Percentiles rank a stretch among this genome's conserved stretches.
phyloP scores from a whole-genome alignment of 1,140 invertebrate species.

The Melitaea cinxia region DNA sequence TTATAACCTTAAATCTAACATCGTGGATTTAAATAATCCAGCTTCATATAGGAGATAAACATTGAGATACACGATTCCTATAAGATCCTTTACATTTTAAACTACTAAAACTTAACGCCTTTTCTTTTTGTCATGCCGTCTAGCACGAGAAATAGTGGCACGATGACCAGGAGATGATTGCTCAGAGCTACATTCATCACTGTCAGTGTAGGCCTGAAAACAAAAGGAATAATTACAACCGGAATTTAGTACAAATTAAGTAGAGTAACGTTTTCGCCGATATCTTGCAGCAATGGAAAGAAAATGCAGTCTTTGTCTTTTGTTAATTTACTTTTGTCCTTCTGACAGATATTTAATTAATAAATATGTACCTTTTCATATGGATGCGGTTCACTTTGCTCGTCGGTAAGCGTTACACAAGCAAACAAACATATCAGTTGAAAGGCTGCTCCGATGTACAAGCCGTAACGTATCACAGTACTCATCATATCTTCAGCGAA shows the following conservation, averaged over 20 bases:
- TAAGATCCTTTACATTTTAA: neutral
- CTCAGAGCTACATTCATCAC: conserved; percentile 75
- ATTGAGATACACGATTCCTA: neutral
- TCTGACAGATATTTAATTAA: neutral
- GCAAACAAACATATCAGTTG: conserved; percentile 86
- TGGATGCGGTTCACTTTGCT: conserved; percentile 64
- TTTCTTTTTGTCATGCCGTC: conserved; percentile 74
- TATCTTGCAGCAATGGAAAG: no score
- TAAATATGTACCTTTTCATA: conserved; percentile 63
- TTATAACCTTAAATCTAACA: neutral
- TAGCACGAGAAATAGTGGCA: conserved; percentile 58
- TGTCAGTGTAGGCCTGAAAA: conserved; percentile 70
- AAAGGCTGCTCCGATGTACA: conserved; percentile 87
- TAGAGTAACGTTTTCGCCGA: no score
- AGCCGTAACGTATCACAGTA: conserved; percentile 84
- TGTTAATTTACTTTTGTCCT: no score
- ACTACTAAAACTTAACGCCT: conserved; percentile 47
- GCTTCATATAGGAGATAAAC: neutral
- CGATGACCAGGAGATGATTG: conserved; percentile 73
- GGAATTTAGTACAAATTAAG: no score
- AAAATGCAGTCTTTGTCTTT: no score
- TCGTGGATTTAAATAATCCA: neutral
- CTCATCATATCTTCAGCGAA: conserved; percentile 84
- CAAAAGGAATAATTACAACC: conserved; percentile 5
- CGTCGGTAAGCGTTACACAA: conserved; percentile 83